These are phyloP conservation scores for Varecia variegata DNA, from an alignment of 2,797 vertebrate genomes.

Conservation along the genomic window DNA sequence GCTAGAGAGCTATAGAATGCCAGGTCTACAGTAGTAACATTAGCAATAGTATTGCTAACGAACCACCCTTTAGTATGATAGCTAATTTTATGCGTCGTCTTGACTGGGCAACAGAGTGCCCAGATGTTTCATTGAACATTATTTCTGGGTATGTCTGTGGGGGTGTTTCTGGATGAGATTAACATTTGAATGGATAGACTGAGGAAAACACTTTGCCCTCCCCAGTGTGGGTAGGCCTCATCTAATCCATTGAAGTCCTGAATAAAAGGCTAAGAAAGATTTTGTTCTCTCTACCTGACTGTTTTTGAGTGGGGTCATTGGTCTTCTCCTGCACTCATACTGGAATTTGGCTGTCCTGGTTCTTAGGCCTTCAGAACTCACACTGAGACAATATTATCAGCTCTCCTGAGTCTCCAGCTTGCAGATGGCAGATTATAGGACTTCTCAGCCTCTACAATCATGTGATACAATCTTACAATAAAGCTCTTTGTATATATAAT, in stretches of 20 bases:
- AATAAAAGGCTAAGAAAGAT: not conserved
- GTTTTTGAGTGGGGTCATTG: not conserved
- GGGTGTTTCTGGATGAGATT: not conserved
- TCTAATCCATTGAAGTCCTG: not conserved
- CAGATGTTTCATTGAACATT: not conserved
- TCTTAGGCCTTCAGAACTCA: not conserved
- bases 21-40: not conserved
- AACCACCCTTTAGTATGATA: not conserved
- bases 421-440: not conserved
- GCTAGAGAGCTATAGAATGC: not conserved
- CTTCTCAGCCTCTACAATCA: not conserved
- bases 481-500: not conserved
- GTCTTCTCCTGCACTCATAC: not conserved
- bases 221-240: not conserved
- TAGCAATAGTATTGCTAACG: not conserved
- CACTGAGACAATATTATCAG: accelerated
- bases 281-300: not conserved
- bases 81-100: not conserved
- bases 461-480: not conserved
- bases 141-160: not conserved
- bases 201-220: not conserved
- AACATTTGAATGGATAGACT: not conserved
- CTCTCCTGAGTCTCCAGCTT: not conserved
- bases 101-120: not conserved
- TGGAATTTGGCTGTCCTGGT: not conserved